Base-by-base conservation (phyloP, 1,140 invertebrate genomes). In the Oscheius sp. region DNA sequence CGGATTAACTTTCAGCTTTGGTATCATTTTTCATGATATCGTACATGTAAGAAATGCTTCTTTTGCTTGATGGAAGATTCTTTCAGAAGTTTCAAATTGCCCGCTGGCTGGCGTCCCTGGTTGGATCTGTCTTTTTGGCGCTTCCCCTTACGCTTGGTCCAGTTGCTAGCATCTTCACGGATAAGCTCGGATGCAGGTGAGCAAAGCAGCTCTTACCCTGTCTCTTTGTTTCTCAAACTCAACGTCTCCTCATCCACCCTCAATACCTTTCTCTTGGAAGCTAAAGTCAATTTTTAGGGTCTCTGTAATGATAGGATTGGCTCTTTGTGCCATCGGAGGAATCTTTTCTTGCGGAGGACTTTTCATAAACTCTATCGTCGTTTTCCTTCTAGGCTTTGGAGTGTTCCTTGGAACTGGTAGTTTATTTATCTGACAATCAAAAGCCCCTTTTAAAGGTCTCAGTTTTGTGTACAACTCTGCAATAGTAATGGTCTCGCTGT, bases 21-120 rank as follows among this genome's bases (percentile, higher is more conserved):
- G 84, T 2, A 78, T 68, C 52, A 1, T 76, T 3, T 75, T 45
- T 2, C 87, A 88, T 18, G 90, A 92, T 80, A 91, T 96, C 26
- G 38, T 35, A 29, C 7, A 28, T 1, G 67, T 68, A 34, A 45
- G 52, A 2, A 13, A 49, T 46, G 23, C 2, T 10, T 35, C 42
- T 68, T 52, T n/a, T n/a, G n/a, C n/a, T n/a, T n/a, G n/a, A n/a
- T n/a, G n/a, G n/a, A n/a, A n/a, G n/a, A n/a, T n/a, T n/a, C n/a
- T n/a, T n/a, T n/a, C 59, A 72, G 59, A 3, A 52, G 13, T 73
- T 58, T 34, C 2, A 65, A n/a, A 31, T 31, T 0, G 10, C 4
- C 15, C 42, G 42, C 10, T 18, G n/a, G 26, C 35, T n/a, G 62
- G 36, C n/a, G 1, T 55, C 20, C 28, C 32, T n/a, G 62, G 28